Evolutionary conservation across 2,888 invertebrate species (phyloP), one percentile per base, ranked within the genome.

Genomic region (Podabrus alpinus): DNA sequence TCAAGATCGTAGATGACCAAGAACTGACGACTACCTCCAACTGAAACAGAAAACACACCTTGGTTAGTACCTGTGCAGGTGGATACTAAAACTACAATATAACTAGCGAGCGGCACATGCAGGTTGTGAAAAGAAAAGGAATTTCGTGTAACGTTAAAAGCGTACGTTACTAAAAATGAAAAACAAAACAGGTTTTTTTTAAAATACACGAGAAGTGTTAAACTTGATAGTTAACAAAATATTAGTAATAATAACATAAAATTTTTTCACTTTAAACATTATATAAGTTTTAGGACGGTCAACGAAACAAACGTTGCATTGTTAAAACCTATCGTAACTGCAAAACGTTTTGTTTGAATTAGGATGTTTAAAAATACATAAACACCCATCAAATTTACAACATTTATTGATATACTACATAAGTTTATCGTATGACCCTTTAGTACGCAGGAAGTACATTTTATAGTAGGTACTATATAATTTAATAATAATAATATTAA

Each of bases 61-160:
- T 76, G 79, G 80, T 80, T 80, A 81, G 81, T 81, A 81, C 81
- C 81, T 81, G 80, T 71, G 78, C 81, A 81, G 81, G 81, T 81
- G 81, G 78, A 77, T 76, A 69, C 62, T 77, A 61, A 70, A 62
- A 69, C 17, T 64, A 77, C 69, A 25, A 45, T 70, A 62, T 74
- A 25, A 17, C 29, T 59, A 25, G 70, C 21, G 72, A 72, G 79
- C 80, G 80, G 80, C 79, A 79, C 74, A 75, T 70, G 45, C 45
- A 45, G 45, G n/a, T 45, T 45, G 7, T 7, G n/a, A n/a, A 7
- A 45, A 45, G n/a, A 45, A 45, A n/a, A 45, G 45, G 45, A 45
- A 45, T 45, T 45, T 45, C n/a, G 45, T n/a, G n/a, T 45, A 45
- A 45, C 45, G 45, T 45, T 45, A 45, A 45, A n/a, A 45, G 5